Conservation (phyloP, 2,113 vertebrate species). For the Perca schrenkii region DNA sequence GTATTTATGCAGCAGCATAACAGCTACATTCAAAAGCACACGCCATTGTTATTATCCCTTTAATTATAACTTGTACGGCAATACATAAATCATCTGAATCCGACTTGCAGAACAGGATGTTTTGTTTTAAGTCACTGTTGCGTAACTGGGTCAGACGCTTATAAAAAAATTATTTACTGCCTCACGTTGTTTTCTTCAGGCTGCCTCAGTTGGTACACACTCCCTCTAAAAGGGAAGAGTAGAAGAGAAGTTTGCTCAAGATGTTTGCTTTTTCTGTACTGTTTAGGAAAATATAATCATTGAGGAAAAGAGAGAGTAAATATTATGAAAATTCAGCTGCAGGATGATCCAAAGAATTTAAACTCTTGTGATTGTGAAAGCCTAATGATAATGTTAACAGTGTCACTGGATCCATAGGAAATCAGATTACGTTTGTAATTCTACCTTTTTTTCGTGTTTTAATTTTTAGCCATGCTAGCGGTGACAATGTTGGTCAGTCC, state of each 20-base stretch:
- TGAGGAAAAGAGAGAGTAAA: neutral
- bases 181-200: neutral
- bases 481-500: no score
- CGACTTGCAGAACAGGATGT: constrained; percentile 13
- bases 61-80: neutral
- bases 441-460: no score
- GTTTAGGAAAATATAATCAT: neutral
- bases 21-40: neutral
- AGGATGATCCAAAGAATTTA: neutral
- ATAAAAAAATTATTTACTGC: neutral
- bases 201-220: neutral
- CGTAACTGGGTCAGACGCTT: neutral
- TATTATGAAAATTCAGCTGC: neutral
- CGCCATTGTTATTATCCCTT: neutral
- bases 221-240: neutral
- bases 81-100: neutral
- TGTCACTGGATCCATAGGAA: neutral
- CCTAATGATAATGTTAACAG: neutral
- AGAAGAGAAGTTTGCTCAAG: neutral
- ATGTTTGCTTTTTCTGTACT: neutral
- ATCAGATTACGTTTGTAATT: neutral
- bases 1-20: neutral
- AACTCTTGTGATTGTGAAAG: neutral
- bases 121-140: constrained; percentile 2
- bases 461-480: no score